Evolutionary conservation across 1,140 invertebrate species (phyloP).

Genomic region (Dolichoris vasculosae): DNA sequence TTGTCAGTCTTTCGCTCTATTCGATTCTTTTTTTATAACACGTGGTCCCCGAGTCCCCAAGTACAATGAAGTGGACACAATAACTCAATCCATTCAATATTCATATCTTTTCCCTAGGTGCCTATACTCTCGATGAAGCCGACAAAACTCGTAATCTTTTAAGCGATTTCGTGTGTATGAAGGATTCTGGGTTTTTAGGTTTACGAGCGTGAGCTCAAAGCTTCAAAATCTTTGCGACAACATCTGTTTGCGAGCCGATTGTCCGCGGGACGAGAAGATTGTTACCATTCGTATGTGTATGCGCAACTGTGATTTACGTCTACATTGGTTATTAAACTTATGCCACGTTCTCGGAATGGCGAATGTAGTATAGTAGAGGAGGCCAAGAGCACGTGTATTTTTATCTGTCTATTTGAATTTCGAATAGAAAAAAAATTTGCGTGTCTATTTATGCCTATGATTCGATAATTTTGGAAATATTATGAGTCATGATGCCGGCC

Average conservation of each 20-base stretch:
- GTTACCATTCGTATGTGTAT: background rate
- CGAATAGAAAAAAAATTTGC: constrained; percentile 3
- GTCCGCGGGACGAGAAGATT: background rate
- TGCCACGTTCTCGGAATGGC: background rate
- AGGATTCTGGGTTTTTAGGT: constrained; percentile 47
- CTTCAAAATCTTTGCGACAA: background rate
- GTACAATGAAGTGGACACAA: too few relatives aligned
- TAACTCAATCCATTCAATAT: too few relatives aligned
- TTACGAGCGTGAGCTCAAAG: constrained; percentile 20
- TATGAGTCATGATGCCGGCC: background rate
- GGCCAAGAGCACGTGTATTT: constrained; percentile 22
- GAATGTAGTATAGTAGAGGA: background rate
- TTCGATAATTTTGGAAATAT: background rate
- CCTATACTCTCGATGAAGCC: background rate
- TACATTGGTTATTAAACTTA: background rate
- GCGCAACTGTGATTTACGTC: background rate
- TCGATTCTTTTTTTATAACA: background rate
- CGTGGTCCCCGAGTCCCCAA: too few relatives aligned
- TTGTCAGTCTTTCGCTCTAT: too few relatives aligned
- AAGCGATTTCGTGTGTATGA: background rate
- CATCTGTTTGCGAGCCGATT: background rate
- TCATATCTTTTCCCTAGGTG: background rate
- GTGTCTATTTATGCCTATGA: background rate
- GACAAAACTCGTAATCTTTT: too few relatives aligned
- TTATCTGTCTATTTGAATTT: constrained; percentile 33